Conservation (phyloP, 2,113 vertebrate species). For the Nesoenas mayeri region DNA sequence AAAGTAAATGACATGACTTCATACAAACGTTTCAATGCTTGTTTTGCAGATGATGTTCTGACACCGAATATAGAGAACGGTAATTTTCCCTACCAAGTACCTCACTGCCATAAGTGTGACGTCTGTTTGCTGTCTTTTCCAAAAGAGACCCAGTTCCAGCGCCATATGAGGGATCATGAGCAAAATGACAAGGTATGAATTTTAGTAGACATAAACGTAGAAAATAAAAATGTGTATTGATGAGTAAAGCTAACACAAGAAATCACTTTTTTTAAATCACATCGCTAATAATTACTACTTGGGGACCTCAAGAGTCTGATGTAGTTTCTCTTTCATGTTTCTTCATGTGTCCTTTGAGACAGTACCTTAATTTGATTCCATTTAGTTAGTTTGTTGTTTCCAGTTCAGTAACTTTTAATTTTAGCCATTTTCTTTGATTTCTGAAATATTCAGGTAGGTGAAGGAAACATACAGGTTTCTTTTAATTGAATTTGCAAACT, state of each 20-base stretch:
- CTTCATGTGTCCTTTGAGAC: not conserved
- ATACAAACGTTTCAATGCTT: not conserved
- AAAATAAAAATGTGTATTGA: not conserved
- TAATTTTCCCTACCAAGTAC: slow-evolving; percentile 77
- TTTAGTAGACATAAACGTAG: not conserved
- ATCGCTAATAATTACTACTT: not conserved
- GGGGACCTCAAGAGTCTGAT: not conserved
- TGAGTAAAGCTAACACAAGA: not conserved
- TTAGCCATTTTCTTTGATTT: not conserved
- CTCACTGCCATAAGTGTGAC: slow-evolving; percentile 86
- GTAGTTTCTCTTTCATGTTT: not conserved
- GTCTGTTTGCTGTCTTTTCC: slow-evolving; percentile 88
- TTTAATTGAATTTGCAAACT: not conserved
- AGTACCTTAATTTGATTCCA: not conserved
- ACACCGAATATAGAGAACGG: slow-evolving; percentile 72
- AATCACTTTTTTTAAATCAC: not conserved
- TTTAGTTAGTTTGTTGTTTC: not conserved
- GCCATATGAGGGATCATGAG: slow-evolving; percentile 94
- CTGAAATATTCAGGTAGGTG: not conserved
- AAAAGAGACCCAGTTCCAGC: slow-evolving; percentile 92
- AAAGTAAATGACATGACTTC: not conserved
- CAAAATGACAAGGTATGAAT: slow-evolving; percentile 90
- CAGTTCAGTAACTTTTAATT: not conserved
- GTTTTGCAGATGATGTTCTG: slow-evolving; percentile 77
- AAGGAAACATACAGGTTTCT: not conserved